phyloP scores from a whole-genome alignment of 2,797 vertebrate genomes.

The Varecia variegata region DNA sequence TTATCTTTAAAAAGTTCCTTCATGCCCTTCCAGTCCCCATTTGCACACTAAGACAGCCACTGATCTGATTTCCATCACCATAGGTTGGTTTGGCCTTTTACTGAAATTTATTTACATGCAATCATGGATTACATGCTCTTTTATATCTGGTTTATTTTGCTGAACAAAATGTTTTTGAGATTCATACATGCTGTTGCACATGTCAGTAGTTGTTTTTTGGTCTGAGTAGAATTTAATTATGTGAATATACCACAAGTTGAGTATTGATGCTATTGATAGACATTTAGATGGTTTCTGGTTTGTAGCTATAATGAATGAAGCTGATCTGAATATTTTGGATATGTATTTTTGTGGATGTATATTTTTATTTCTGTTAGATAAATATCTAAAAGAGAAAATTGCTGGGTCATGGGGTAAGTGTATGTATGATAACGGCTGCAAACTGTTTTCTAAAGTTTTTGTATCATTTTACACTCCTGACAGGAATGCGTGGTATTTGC shows the following conservation, averaged over 20 bases:
- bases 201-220: background rate
- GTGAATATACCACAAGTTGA: background rate
- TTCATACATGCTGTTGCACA: background rate
- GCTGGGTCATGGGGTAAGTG: background rate
- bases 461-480: background rate
- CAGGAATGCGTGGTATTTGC: background rate
- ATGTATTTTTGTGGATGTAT: background rate
- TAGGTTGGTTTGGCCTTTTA: background rate
- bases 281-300: background rate
- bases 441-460: conserved; percentile 2
- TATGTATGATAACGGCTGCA: background rate
- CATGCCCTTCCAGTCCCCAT: background rate
- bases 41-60: background rate
- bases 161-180: background rate
- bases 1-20: background rate
- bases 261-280: background rate
- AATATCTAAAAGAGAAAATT: background rate
- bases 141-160: background rate
- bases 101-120: background rate
- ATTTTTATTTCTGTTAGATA: background rate
- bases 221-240: background rate
- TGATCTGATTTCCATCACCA: background rate
- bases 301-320: background rate
- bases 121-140: background rate
- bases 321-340: background rate